Evolutionary conservation across 2,888 invertebrate genomes (phyloP).

Genomic region (Torymus tubicola): DNA sequence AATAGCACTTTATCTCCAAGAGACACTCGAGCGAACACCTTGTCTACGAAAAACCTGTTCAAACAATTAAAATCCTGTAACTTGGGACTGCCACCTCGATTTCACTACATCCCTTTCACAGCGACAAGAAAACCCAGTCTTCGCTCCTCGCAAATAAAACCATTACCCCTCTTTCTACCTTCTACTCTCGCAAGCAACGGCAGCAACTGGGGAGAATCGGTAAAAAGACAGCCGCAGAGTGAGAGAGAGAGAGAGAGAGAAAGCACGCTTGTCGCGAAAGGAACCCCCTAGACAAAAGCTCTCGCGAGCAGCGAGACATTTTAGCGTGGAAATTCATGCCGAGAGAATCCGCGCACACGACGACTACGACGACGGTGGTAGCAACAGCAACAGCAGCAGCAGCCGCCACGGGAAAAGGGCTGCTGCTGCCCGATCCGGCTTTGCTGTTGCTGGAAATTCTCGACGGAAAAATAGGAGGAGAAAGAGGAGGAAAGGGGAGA

Average conservation of each 20-base stretch:
- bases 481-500: background rate
- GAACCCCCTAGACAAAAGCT: too few relatives aligned
- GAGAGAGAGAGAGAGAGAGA: slow-evolving; percentile 6
- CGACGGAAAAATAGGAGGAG: slow-evolving; percentile 49
- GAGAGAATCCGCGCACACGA: background rate
- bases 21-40: too few relatives aligned
- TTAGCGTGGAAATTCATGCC: slow-evolving; percentile 41
- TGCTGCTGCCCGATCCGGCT: slow-evolving; percentile 49
- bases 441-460: slow-evolving; percentile 52
- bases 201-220: too few relatives aligned
- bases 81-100: background rate
- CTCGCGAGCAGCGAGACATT: slow-evolving; percentile 20
- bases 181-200: too few relatives aligned
- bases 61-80: background rate
- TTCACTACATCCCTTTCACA: background rate
- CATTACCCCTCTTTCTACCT: too few relatives aligned
- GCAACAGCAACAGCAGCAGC: too few relatives aligned
- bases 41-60: too few relatives aligned
- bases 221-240: background rate
- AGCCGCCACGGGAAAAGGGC: slow-evolving; percentile 30
- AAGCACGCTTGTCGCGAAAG: background rate
- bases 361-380: too few relatives aligned
- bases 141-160: too few relatives aligned
- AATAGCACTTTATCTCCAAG: too few relatives aligned
- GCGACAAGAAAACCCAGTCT: background rate